Conservation (phyloP, 23 tunicate genomes). For the Trididemnum nubilum region DNA sequence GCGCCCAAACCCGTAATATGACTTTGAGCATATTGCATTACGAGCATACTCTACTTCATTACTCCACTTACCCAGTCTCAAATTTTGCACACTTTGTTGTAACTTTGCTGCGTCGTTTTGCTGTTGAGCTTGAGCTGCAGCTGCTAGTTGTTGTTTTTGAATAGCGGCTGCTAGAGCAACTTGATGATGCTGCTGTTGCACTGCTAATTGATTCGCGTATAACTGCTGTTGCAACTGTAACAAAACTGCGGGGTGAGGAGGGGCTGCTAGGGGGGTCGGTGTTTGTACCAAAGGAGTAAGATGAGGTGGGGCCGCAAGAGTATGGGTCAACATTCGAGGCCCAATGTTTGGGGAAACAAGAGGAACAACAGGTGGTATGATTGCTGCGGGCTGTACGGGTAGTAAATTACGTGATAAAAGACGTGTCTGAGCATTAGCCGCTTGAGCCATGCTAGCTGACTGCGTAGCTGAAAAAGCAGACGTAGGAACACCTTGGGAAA, state of each 20-base stretch:
- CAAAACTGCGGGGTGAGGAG: slow-evolving; percentile 35
- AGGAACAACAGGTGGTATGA: slow-evolving; percentile 42
- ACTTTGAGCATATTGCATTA: too few species aligned
- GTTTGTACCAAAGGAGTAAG: slow-evolving; percentile 38
- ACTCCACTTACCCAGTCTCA: slow-evolving; percentile 58
- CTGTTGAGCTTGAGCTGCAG: slow-evolving; percentile 46
- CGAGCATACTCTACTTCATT: too few species aligned
- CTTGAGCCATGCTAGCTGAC: neutral
- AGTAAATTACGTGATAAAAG: slow-evolving; percentile 12
- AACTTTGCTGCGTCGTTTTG: slow-evolving; percentile 31
- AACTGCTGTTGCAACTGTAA: slow-evolving; percentile 69
- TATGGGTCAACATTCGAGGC: slow-evolving; percentile 38
- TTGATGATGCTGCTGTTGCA: slow-evolving; percentile 68
- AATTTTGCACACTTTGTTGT: slow-evolving; percentile 45
- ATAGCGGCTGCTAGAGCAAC: slow-evolving; percentile 19
- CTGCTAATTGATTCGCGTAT: slow-evolving; percentile 30
- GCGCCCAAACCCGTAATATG: too few species aligned
- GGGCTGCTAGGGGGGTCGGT: slow-evolving; percentile 42
- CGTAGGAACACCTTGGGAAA: neutral
- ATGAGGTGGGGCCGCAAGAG: slow-evolving; percentile 37
- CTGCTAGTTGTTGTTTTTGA: slow-evolving; percentile 57
- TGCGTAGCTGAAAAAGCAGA: neutral
- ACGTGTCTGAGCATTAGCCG: slow-evolving; percentile 18
- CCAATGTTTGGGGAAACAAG: slow-evolving; percentile 42
- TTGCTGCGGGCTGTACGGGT: slow-evolving; percentile 38